Evolutionary conservation across 1,140 invertebrate species (phyloP), one percentile per base, ranked within the genome.

Genomic region (Aphelinus atriplicis): DNA sequence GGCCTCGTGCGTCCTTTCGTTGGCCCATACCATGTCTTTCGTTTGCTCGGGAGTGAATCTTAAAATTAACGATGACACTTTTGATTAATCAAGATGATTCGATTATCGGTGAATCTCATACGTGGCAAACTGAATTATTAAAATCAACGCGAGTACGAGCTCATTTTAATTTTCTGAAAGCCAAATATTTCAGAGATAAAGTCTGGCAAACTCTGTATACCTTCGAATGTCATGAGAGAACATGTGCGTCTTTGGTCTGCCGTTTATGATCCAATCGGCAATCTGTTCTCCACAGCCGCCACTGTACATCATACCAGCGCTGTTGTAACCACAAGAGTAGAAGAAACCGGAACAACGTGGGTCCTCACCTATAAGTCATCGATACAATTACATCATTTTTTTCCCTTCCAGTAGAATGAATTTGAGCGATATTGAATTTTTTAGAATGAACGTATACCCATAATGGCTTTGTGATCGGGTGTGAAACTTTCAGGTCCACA

Each of bases 401-500:
- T 26, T 26, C 26, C 26, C 26, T 26, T 26, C 26, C 26, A 26
- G 26, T 0, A 26, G 0, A 26, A 26, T 26, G 26, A 50, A 6
- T 55, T 7, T 6, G 2, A 73, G 55, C 7, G 56, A 47, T 67
- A 72, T 67, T 57, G 26, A 68, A 42, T 42, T 65, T 7, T 62
- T 64, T 53, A 60, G 75, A 75, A 79, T 91, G 90, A 48, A 63
- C 65, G 48, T 81, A 90, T 92, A 78, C 92, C 94, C 87, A 97
- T 89, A n/a, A 97, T 80, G 10, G 95, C 95, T 83, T 95, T 96
- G 81, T 96, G 95, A 86, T 97, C 95, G 0, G 95, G 94, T 1
- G 95, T 97, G 81, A 97, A 97, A 10, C 93, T 94, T 84, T 97
- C 95, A 1, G 94, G 93, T 2, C 94, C 94, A 80, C 94, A 95